Conservation (phyloP, 2,113 vertebrate species). For the Irena cyanogastra region DNA sequence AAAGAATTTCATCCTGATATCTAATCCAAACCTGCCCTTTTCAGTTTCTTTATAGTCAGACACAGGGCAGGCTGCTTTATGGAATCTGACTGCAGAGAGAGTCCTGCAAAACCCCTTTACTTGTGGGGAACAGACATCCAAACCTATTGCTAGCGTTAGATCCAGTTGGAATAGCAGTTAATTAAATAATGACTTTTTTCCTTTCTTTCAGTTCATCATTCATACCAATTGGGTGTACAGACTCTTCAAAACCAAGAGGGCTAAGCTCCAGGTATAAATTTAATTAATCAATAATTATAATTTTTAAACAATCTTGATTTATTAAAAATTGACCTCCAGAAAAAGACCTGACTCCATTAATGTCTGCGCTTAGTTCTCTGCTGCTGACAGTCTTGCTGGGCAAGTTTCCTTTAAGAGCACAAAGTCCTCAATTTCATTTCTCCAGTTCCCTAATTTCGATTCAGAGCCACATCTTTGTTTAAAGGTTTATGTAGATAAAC, state of each 20-base stretch:
- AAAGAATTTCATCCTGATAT: neutral
- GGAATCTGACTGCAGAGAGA: neutral
- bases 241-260: constrained; percentile 3
- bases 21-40: neutral
- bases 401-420: constrained; percentile 72
- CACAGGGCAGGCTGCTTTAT: neutral
- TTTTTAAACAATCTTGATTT: constrained; percentile 36
- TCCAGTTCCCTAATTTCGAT: constrained; percentile 73
- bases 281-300: constrained; percentile 38
- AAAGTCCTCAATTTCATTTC: constrained; percentile 71
- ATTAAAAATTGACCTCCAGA: constrained; percentile 41
- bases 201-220: neutral
- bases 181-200: neutral
- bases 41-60: neutral
- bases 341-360: constrained; percentile 3
- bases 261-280: constrained; percentile 23
- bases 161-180: neutral
- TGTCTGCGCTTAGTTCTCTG: neutral
- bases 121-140: neutral
- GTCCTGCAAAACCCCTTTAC: neutral
- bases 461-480: constrained; percentile 78
- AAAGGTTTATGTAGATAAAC: constrained; percentile 79
- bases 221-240: neutral
- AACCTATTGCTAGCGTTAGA: neutral
- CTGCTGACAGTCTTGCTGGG: neutral